These are phyloP conservation scores for Rhagophthalmus giganteus DNA, from an alignment of 2,888 invertebrate genomes.

Conservation along the genomic window DNA sequence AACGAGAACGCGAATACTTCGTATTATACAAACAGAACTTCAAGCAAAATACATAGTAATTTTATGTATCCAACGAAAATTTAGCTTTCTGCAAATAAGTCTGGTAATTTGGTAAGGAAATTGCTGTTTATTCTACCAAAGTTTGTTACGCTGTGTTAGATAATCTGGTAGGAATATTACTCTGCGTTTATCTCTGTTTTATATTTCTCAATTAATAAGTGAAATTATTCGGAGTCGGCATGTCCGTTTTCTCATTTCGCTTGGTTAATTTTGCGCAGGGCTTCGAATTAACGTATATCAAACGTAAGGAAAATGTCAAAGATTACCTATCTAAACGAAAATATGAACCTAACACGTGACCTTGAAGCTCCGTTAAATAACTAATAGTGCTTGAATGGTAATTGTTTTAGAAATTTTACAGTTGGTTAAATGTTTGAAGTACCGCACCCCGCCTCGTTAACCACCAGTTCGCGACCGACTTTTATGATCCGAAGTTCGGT, in stretches of 20 bases:
- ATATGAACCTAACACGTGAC: too few species aligned
- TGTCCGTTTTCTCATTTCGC: too few species aligned
- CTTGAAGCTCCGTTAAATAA: not conserved
- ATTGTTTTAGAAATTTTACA: too few species aligned
- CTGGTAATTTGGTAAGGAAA: slow-evolving; percentile 57
- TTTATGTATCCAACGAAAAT: slow-evolving; percentile 55
- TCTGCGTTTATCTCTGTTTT: slow-evolving; percentile 11
- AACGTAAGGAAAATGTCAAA: too few species aligned
- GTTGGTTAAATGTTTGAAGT: too few species aligned
- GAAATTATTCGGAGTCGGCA: too few species aligned
- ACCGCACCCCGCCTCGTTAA: too few species aligned
- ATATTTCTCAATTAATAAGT: slow-evolving; percentile 8
- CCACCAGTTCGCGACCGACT: too few species aligned
- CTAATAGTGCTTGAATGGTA: not conserved
- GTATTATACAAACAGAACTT: slow-evolving; percentile 51
- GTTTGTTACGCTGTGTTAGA: slow-evolving; percentile 43
- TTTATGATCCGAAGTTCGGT: too few species aligned
- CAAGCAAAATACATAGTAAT: slow-evolving; percentile 55
- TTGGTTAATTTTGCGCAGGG: too few species aligned
- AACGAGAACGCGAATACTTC: slow-evolving; percentile 46
- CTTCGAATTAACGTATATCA: too few species aligned
- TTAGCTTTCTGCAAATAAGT: slow-evolving; percentile 55
- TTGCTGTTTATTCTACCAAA: slow-evolving; percentile 55
- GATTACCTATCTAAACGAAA: too few species aligned
- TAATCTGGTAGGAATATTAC: slow-evolving; percentile 32